Percentiles rank a stretch among this genome's conserved stretches.
Conservation (phyloP, 2,888 invertebrate species). For the Macrophya alboannulata region DNA sequence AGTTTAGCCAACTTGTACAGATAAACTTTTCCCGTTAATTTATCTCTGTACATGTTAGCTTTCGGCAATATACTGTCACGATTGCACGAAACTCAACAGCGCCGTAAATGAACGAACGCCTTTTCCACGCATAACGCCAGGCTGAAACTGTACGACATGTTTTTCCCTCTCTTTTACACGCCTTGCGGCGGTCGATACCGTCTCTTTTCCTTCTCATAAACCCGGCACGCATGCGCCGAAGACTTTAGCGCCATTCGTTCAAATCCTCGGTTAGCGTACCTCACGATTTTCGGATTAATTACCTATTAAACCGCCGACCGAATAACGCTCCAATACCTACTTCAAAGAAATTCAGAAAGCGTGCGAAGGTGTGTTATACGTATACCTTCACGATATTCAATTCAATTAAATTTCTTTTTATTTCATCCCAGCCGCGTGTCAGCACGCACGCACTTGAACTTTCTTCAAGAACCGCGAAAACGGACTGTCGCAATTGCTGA, state of each 20-base stretch:
- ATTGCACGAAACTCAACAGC: not conserved
- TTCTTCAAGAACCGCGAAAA: not conserved
- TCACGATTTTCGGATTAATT: not conserved
- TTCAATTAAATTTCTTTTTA: not conserved
- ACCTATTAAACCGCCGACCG: too few relatives aligned
- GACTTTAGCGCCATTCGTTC: not conserved
- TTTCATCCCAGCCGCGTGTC: not conserved
- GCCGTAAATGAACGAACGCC: constrained; percentile 1
- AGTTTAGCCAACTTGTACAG: constrained; percentile 15
- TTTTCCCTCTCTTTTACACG: constrained; percentile 22
- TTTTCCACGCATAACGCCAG: constrained; percentile 14
- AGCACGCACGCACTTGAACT: not conserved
- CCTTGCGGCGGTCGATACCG: constrained; percentile 29
- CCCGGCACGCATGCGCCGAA: constrained; percentile 9
- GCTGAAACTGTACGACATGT: not conserved
- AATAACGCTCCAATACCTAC: too few relatives aligned
- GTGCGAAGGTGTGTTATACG: too few relatives aligned
- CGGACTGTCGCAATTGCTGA: not conserved
- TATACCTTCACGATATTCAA: not conserved
- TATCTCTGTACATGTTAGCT: constrained; percentile 10
- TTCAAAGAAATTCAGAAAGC: not conserved
- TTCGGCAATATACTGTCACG: not conserved
- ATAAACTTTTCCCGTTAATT: not conserved
- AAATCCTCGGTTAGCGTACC: not conserved
- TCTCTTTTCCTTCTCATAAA: not conserved